phyloP scores from a whole-genome alignment of 2,888 invertebrate species.

The Brenthis ino region DNA sequence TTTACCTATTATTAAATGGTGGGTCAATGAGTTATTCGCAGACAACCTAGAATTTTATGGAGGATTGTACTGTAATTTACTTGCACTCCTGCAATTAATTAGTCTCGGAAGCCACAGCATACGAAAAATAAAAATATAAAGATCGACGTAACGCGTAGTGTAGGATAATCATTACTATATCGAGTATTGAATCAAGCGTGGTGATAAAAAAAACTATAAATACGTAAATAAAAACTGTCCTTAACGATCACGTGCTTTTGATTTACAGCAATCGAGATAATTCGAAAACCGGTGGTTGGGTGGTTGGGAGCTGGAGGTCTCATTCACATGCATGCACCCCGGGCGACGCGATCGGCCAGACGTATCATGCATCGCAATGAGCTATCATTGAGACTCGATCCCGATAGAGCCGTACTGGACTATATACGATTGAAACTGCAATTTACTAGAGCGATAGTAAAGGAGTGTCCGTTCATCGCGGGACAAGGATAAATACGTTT shows the following conservation, averaged over 20 bases:
- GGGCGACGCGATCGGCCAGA: slow-evolving; percentile 57
- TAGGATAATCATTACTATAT: slow-evolving; percentile 1
- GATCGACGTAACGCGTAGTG: not conserved
- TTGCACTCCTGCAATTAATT: slow-evolving; percentile 10
- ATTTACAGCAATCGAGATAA: slow-evolving; percentile 33
- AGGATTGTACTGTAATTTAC: slow-evolving; percentile 15
- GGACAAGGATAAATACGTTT: slow-evolving; percentile 56
- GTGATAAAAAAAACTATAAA: slow-evolving; percentile 11
- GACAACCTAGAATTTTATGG: slow-evolving; percentile 1
- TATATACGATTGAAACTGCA: slow-evolving; percentile 49
- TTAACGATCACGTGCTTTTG: slow-evolving; percentile 36
- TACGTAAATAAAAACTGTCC: slow-evolving; percentile 32
- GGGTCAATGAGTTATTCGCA: not conserved
- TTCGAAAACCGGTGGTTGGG: slow-evolving; percentile 44
- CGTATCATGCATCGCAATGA: slow-evolving; percentile 65
- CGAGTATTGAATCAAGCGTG: slow-evolving; percentile 6
- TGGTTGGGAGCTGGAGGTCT: slow-evolving; percentile 43
- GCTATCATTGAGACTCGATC: slow-evolving; percentile 59
- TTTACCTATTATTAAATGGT: slow-evolving; percentile 4
- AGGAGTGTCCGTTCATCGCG: slow-evolving; percentile 62
- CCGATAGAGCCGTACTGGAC: slow-evolving; percentile 62
- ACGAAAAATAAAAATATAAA: slow-evolving; percentile 10
- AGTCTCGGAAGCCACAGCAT: not conserved
- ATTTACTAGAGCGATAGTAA: slow-evolving; percentile 60
- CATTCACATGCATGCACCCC: slow-evolving; percentile 64